Evolutionary conservation across 2,888 invertebrate species (phyloP).

Genomic region (Lasioglossum zephyrum): DNA sequence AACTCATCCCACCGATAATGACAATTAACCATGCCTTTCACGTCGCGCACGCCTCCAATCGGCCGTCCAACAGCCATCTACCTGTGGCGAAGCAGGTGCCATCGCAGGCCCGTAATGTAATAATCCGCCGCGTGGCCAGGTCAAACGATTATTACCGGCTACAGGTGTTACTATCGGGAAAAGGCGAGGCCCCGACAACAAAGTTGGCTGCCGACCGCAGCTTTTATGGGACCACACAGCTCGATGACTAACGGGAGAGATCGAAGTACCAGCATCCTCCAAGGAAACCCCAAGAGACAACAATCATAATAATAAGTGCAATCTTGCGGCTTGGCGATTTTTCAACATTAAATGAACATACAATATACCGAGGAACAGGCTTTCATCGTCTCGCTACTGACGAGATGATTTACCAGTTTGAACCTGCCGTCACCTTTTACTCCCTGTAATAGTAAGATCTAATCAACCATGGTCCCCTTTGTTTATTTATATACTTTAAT

Average conservation of each 20-base stretch:
- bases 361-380: neutral
- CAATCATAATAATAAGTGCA: neutral
- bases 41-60: constrained; percentile 12
- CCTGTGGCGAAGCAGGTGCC: constrained; percentile 56
- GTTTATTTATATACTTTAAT: too few relatives aligned
- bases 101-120: constrained; percentile 51
- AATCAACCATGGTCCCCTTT: neutral
- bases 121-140: constrained; percentile 61
- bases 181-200: constrained; percentile 39
- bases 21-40: constrained; percentile 19
- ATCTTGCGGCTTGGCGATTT: neutral
- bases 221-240: constrained; percentile 57
- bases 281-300: neutral
- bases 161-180: constrained; percentile 56
- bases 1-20: constrained; percentile 41
- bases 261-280: neutral
- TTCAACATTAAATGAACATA: neutral
- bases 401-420: neutral
- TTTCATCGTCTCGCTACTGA: neutral
- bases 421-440: neutral
- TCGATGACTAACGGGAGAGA: constrained; percentile 30
- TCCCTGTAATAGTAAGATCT: neutral
- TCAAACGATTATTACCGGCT: constrained; percentile 59
- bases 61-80: neutral
- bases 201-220: constrained; percentile 57